Base-by-base conservation (phyloP, 2,888 invertebrate genomes). In the Drosophila villosipedis region DNA sequence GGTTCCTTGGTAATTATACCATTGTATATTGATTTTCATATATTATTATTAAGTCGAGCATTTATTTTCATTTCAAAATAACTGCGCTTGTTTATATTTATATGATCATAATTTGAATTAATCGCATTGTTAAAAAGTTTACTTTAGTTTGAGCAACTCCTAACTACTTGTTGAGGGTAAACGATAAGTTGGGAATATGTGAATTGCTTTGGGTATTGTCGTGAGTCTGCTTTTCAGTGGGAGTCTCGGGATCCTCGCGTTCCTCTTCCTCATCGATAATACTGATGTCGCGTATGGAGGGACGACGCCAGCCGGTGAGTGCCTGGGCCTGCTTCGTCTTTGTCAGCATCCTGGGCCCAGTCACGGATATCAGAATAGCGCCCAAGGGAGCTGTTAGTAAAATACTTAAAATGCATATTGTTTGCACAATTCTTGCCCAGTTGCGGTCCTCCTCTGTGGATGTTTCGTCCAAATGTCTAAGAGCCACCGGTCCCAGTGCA, bases 181-280 rank as follows among this genome's bases (percentile, higher is more conserved):
- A 90, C 12, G 80, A 76, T 66, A 85, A 80, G 76, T 69, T 92
- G 4, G 85, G 80, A 5, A 91, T 87, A 43, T 92, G 89, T 25
- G 79, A 78, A 83, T 93, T 93, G 47, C 82, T 85, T 53, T 92
- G 91, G 33, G 93, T 93, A 68, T 93, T 93, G 39, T 91, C 91
- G 19, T 84, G 84, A 3, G 92, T 92, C 70, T 86, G 80, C 67
- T 92, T 92, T 71, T 93, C 92, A 28, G 84, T 88, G 5, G 91
- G 91, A 16, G 88, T 58, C 80, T 93, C 94, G 1, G 93, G 93
- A 83, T 94, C 93, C 70, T 96, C 96, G 25, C 95, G 95, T 80
- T 96, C 95, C 80, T 97, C 97, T 84, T 96, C 96, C 91, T 97
- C 97, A 89, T 97, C 96, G 91, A 97, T 97, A 92, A 97, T 97